These are phyloP conservation scores for Poliocrania exsul DNA, from an alignment of 2,797 vertebrate species.

Conservation along the genomic window DNA sequence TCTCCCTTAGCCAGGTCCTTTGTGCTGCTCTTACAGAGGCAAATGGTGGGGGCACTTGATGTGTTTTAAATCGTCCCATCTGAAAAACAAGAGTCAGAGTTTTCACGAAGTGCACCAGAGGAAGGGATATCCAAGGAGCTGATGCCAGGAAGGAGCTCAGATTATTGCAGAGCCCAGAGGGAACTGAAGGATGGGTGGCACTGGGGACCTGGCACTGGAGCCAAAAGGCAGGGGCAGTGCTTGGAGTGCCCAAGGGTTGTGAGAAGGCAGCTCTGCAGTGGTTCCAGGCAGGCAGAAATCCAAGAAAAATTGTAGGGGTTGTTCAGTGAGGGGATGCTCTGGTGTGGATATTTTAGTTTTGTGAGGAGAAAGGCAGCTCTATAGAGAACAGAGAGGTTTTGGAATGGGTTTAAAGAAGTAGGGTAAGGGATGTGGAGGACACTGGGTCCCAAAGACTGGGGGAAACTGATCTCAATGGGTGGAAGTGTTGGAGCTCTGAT, in stretches of 20 bases:
- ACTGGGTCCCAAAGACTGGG: not conserved
- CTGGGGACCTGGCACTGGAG: not conserved
- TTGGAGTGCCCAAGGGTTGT: not conserved
- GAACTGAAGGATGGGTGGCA: not conserved
- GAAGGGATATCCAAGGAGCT: not conserved
- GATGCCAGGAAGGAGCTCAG: not conserved
- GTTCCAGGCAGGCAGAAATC: not conserved
- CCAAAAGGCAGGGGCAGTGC: not conserved
- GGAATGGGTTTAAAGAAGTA: not conserved
- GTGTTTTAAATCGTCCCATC: not conserved
- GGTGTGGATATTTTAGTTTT: not conserved
- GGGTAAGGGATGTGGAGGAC: not conserved
- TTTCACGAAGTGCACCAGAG: not conserved
- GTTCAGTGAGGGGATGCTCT: not conserved
- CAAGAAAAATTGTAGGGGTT: not conserved
- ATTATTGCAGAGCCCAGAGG: not conserved
- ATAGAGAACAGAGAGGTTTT: not conserved
- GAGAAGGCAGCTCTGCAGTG: not conserved
- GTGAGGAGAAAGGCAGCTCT: not conserved
- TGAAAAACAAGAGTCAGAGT: not conserved
- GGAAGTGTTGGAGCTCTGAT: not conserved
- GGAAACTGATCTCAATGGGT: not conserved
- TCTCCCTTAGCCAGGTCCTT: not conserved
- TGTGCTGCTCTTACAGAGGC: not conserved
- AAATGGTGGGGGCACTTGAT: not conserved